Evolutionary conservation across 2,888 invertebrate species (phyloP).

Genomic region (Microchrysa polita): DNA sequence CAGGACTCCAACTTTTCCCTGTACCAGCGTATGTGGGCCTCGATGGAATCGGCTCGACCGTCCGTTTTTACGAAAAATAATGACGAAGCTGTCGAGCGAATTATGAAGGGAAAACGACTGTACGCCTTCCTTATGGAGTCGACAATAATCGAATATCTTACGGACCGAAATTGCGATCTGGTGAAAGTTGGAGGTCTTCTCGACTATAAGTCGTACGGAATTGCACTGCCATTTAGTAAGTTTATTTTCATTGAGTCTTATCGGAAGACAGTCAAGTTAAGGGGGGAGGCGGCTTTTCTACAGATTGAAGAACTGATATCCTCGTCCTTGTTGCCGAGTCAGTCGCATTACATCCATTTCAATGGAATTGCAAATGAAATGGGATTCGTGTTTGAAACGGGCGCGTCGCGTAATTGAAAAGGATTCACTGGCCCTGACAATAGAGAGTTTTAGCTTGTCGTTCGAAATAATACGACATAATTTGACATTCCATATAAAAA

Average conservation of each 20-base stretch:
- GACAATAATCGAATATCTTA: slow-evolving; percentile 89
- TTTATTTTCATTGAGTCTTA: neutral
- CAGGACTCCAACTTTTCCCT: slow-evolving; percentile 84
- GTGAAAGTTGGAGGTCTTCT: slow-evolving; percentile 81
- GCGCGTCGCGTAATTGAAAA: no score
- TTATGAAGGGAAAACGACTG: slow-evolving; percentile 75
- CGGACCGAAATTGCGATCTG: slow-evolving; percentile 82
- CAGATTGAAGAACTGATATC: no score
- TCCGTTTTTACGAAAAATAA: slow-evolving; percentile 82
- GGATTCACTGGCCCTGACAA: no score
- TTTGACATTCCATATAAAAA: no score
- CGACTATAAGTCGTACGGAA: slow-evolving; percentile 93
- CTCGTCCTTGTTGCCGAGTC: no score
- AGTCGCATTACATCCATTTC: no score
- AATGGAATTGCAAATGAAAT: no score
- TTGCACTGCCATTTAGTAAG: slow-evolving; percentile 90
- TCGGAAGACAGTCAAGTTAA: slow-evolving; percentile 5
- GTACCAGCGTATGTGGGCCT: slow-evolving; percentile 89
- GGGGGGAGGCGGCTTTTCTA: slow-evolving; percentile 34
- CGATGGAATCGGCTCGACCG: slow-evolving; percentile 85
- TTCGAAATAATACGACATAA: no score
- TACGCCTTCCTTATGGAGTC: slow-evolving; percentile 98
- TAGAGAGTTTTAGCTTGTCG: no score
- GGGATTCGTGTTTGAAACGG: no score
- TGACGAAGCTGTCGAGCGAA: slow-evolving; percentile 85